Evolutionary conservation across 2,113 vertebrate species (phyloP).

Genomic region (Sarotherodon lohbergeri): DNA sequence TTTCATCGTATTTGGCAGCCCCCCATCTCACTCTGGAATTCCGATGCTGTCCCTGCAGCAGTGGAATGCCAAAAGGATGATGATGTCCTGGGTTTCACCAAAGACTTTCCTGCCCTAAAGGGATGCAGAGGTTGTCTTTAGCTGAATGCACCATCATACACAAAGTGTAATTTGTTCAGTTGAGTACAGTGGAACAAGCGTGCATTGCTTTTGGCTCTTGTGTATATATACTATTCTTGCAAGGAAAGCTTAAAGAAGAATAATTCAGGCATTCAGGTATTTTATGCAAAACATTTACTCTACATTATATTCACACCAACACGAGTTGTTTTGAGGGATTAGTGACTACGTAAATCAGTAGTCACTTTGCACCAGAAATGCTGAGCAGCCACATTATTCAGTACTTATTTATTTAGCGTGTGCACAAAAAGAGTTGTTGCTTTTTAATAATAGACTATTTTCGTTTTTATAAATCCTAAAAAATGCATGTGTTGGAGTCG

Average conservation of each 20-base stretch:
- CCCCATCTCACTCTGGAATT: conserved; percentile 2
- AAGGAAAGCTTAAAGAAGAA: not conserved
- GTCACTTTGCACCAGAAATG: conserved; percentile 69
- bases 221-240: not conserved
- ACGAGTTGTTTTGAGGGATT: not conserved
- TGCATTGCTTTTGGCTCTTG: not conserved
- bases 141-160: not conserved
- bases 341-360: conserved; percentile 20
- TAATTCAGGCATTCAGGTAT: not conserved
- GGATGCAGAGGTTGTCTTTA: not conserved
- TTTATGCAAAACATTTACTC: not conserved
- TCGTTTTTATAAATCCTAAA: not conserved
- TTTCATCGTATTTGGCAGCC: conserved; percentile 18
- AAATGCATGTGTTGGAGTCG: not conserved
- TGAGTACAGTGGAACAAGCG: not conserved
- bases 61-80: not conserved
- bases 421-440: not conserved
- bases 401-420: conserved; percentile 7
- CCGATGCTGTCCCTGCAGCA: not conserved
- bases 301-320: not conserved
- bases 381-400: conserved; percentile 70
- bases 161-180: not conserved
- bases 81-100: not conserved
- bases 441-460: not conserved
- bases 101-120: conserved; percentile 17